Percentiles rank a stretch among this genome's conserved stretches.
phyloP scores from a whole-genome alignment of 2,888 invertebrate species.

The Sturmia bella region DNA sequence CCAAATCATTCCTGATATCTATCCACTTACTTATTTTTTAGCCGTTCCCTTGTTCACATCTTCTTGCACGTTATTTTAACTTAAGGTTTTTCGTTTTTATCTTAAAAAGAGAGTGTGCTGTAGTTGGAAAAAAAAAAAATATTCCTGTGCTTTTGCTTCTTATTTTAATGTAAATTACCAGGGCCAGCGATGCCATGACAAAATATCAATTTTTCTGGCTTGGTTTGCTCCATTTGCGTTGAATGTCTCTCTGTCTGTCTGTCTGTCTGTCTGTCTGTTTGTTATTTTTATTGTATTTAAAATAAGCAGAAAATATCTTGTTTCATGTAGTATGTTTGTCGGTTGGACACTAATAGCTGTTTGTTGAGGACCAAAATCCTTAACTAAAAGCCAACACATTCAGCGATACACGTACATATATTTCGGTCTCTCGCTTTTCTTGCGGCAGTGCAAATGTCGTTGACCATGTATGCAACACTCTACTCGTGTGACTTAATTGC shows the following conservation, averaged over 20 bases:
- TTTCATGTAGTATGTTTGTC: slow-evolving; percentile 60
- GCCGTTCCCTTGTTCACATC: slow-evolving; percentile 38
- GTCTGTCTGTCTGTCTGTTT: no score
- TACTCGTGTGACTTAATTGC: slow-evolving; percentile 63
- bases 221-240: slow-evolving; percentile 39
- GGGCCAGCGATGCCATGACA: slow-evolving; percentile 11
- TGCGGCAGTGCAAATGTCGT: slow-evolving; percentile 27
- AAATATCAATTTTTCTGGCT: slow-evolving; percentile 25
- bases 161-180: slow-evolving; percentile 48
- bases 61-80: slow-evolving; percentile 20
- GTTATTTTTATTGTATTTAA: slow-evolving; percentile 61
- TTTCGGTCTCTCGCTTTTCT: background rate
- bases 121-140: slow-evolving; percentile 55
- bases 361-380: slow-evolving; percentile 15
- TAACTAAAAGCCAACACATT: slow-evolving; percentile 18
- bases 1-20: slow-evolving; percentile 59
- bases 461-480: slow-evolving; percentile 54
- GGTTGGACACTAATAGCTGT: slow-evolving; percentile 41
- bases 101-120: background rate
- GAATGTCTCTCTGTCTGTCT: slow-evolving; percentile 25
- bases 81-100: slow-evolving; percentile 29
- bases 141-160: slow-evolving; percentile 16
- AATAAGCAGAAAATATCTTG: slow-evolving; percentile 68
- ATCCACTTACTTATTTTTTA: slow-evolving; percentile 32
- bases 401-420: slow-evolving; percentile 4